Percentiles rank a stretch among this genome's conserved stretches.
These are phyloP conservation scores for Nephila pilipes DNA, from an alignment of 1,140 invertebrate species.

Conservation along the genomic window DNA sequence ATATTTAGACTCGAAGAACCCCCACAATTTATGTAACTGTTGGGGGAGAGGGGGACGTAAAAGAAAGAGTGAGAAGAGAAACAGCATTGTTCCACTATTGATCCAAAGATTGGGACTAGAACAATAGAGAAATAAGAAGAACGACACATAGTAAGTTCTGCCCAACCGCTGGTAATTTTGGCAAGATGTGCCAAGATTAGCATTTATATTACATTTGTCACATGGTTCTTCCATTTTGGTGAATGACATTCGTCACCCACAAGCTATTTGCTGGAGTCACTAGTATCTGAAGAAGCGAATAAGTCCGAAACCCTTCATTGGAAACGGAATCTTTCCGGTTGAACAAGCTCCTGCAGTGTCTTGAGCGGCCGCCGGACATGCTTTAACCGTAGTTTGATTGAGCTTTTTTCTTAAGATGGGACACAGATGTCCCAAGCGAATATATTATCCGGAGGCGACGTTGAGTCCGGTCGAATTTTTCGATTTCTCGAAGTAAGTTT, in stretches of 20 bases:
- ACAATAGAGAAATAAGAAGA: not conserved
- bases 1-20: too few relatives aligned
- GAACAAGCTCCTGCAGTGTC: conserved; percentile 38
- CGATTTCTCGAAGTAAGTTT: conserved; percentile 40
- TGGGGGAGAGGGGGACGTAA: not conserved
- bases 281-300: not conserved
- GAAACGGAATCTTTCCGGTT: conserved; percentile 51
- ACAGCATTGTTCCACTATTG: not conserved
- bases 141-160: not conserved
- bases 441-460: conserved; percentile 37
- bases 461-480: conserved; percentile 21
- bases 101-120: not conserved
- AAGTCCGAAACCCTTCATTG: conserved; percentile 37
- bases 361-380: conserved; percentile 30
- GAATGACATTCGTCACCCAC: conserved; percentile 63
- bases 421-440: conserved; percentile 61
- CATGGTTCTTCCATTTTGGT: not conserved
- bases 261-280: conserved; percentile 34
- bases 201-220: conserved; percentile 76
- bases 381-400: conserved; percentile 56
- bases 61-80: not conserved
- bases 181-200: conserved; percentile 66
- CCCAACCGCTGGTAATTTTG: conserved; percentile 47
- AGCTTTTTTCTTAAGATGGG: conserved; percentile 24
- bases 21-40: too few relatives aligned